phyloP scores from a whole-genome alignment of 1,140 invertebrate genomes.

The Drosophila tani region DNA sequence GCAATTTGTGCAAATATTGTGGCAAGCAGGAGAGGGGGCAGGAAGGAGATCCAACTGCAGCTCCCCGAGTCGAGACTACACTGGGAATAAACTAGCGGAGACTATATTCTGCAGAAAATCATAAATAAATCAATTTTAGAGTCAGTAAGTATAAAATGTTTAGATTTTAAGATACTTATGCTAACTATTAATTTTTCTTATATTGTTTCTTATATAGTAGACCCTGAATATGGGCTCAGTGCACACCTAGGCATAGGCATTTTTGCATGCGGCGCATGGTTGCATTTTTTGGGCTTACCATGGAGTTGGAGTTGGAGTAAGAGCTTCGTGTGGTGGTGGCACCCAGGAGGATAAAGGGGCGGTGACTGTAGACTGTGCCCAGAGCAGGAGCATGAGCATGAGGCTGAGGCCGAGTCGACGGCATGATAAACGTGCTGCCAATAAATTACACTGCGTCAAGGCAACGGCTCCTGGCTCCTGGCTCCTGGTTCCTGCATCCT shows the following conservation, averaged over 20 bases:
- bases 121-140: too few relatives aligned
- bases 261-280: slow-evolving; percentile 81
- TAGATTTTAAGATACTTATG: not conserved
- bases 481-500: slow-evolving; percentile 19
- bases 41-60: slow-evolving; percentile 44
- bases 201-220: not conserved
- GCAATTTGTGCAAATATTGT: slow-evolving; percentile 78
- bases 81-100: not conserved
- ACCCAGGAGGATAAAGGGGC: not conserved
- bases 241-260: slow-evolving; percentile 66
- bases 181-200: not conserved
- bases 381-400: slow-evolving; percentile 8
- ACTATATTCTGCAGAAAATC: not conserved
- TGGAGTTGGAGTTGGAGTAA: slow-evolving; percentile 9
- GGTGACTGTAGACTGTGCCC: slow-evolving; percentile 10
- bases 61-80: slow-evolving; percentile 14
- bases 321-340: slow-evolving; percentile 11
- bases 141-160: too few relatives aligned
- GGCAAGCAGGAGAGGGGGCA: slow-evolving; percentile 35
- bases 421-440: slow-evolving; percentile 83
- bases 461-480: slow-evolving; percentile 40
- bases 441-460: slow-evolving; percentile 84
- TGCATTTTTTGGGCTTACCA: slow-evolving; percentile 80
- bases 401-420: slow-evolving; percentile 58
- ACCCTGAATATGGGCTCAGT: not conserved